phyloP scores from a whole-genome alignment of 1,140 invertebrate species.

The Drosophila rhopaloa region DNA sequence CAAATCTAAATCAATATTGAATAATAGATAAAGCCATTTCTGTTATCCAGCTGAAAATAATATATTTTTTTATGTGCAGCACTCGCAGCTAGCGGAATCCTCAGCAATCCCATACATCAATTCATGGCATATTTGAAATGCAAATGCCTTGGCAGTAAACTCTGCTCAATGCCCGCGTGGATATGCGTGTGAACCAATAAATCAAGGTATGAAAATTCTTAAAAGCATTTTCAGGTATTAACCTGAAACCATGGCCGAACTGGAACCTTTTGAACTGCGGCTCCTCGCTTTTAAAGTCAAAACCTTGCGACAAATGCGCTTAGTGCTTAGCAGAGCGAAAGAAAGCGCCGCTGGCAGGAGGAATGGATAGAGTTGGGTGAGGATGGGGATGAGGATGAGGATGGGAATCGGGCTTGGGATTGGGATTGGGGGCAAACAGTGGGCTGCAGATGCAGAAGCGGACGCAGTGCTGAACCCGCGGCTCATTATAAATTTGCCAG shows the following conservation, averaged over 20 bases:
- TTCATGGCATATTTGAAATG: slow-evolving; percentile 65
- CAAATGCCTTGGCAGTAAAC: slow-evolving; percentile 64
- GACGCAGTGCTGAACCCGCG: slow-evolving; percentile 65
- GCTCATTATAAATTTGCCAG: slow-evolving; percentile 82
- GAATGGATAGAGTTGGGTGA: slow-evolving; percentile 12
- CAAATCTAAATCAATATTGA: too few species aligned
- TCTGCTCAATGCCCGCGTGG: slow-evolving; percentile 20
- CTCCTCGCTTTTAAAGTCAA: slow-evolving; percentile 51
- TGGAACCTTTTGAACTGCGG: slow-evolving; percentile 58
- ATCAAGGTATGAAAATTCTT: slow-evolving; percentile 74
- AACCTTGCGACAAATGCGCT: slow-evolving; percentile 69
- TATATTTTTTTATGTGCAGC: slow-evolving; percentile 7
- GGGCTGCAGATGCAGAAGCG: slow-evolving; percentile 25
- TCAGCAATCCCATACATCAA: slow-evolving; percentile 67
- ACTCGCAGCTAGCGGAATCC: slow-evolving; percentile 5
- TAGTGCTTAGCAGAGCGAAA: slow-evolving; percentile 75
- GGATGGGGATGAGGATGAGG: neutral
- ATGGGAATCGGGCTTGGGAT: too few species aligned
- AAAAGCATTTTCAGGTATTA: slow-evolving; percentile 81
- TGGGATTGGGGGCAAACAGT: neutral
- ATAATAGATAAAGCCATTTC: neutral
- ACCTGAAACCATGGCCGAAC: slow-evolving; percentile 33
- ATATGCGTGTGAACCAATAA: slow-evolving; percentile 56
- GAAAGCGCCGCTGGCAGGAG: slow-evolving; percentile 67
- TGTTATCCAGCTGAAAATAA: neutral